Percentiles rank a stretch among this genome's conserved stretches.
Conservation (phyloP, 2,113 vertebrate genomes). For the Urocynchramus pylzowi region DNA sequence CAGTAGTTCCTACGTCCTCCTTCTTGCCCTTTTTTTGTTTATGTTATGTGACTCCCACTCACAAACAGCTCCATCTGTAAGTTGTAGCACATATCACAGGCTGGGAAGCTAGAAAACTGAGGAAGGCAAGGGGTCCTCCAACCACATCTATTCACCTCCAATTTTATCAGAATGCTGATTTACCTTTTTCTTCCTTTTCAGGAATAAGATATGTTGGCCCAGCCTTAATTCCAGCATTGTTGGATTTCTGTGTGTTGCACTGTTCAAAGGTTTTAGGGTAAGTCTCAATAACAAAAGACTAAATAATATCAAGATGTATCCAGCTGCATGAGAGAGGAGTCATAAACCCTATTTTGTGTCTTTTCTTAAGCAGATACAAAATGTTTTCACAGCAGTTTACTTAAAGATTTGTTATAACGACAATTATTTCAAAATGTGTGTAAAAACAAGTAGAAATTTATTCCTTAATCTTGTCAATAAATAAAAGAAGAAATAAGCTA, state of each 20-base stretch:
- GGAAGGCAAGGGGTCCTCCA: background rate
- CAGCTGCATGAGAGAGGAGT: background rate
- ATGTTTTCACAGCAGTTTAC: background rate
- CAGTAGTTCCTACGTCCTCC: background rate
- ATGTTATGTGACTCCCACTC: background rate
- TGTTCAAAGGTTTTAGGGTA: background rate
- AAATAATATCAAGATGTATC: background rate
- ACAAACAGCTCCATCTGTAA: background rate
- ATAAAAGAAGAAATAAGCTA: background rate
- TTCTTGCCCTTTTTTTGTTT: background rate
- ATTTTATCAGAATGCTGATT: fast-evolving
- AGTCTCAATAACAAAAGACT: background rate
- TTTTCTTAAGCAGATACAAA: background rate
- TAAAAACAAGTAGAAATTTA: background rate
- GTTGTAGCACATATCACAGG: background rate
- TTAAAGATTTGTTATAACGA: background rate
- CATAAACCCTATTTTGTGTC: background rate
- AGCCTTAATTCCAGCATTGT: background rate
- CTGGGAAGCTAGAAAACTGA: background rate
- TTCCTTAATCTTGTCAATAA: background rate
- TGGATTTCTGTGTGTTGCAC: background rate
- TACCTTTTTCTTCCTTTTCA: background rate
- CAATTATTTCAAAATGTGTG: background rate
- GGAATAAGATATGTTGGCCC: background rate
- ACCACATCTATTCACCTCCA: background rate